phyloP scores from a whole-genome alignment of 2,113 vertebrate genomes.

The Oryzias curvinotus region DNA sequence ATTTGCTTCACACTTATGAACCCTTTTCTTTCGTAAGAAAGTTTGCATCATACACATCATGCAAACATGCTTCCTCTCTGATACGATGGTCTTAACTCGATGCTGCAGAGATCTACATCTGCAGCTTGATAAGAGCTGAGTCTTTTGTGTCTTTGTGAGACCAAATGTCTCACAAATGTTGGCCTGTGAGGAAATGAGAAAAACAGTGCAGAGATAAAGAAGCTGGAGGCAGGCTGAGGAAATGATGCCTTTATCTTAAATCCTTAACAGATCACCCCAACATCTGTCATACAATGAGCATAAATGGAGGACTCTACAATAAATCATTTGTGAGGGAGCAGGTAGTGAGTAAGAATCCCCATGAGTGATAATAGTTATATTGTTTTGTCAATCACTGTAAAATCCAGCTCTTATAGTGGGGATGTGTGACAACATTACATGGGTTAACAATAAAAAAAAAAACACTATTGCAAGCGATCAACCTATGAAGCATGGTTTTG shows the following conservation, averaged over 20 bases:
- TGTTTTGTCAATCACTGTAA: neutral
- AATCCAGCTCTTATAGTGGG: neutral
- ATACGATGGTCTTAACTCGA: neutral
- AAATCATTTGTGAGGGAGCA: conserved; percentile 14
- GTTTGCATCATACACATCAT: neutral
- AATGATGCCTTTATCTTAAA: conserved; percentile 44
- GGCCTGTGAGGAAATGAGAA: conserved; percentile 24
- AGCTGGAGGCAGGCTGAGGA: conserved; percentile 24
- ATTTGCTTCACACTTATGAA: neutral
- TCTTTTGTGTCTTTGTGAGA: conserved; percentile 18
- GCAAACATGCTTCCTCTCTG: neutral
- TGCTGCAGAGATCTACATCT: conserved; percentile 6
- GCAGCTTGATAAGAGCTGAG: neutral
- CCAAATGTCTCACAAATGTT: conserved; percentile 15
- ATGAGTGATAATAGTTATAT: conserved; percentile 15
- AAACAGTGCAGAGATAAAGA: conserved; percentile 2
- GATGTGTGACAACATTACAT: conserved; percentile 3
- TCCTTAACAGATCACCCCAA: conserved; percentile 30
- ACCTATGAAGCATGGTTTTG: too few relatives aligned
- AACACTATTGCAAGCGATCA: too few relatives aligned
- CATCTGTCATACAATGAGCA: conserved; percentile 20
- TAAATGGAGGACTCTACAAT: conserved; percentile 19
- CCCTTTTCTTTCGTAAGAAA: neutral
- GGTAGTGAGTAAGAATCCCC: conserved; percentile 9
- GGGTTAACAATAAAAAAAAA: conserved; percentile 11